A percentile compares a stretch with the other conserved stretches of the same genome.
Evolutionary conservation across 2,797 vertebrate genomes (phyloP).

Genomic region (Schizothorax lantsangensis): DNA sequence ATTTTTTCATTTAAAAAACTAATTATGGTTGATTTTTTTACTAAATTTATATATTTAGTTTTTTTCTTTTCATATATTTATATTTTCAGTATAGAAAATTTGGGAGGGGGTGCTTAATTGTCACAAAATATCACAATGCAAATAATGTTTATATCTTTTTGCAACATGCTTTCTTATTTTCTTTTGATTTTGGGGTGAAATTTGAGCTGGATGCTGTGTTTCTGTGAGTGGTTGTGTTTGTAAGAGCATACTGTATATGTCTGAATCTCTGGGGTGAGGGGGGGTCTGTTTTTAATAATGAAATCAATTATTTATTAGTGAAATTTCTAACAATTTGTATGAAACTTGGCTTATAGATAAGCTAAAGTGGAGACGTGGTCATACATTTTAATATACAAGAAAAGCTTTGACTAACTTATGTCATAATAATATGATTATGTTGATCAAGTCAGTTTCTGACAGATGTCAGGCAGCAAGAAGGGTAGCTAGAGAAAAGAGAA

Average conservation of each 20-base stretch:
- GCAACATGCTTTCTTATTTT: background rate
- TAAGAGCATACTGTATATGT: slow-evolving; percentile 69
- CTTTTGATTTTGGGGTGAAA: slow-evolving; percentile 50
- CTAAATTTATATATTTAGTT: background rate
- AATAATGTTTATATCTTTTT: background rate
- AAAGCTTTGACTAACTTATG: slow-evolving; percentile 51
- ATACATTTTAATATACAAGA: slow-evolving; percentile 49
- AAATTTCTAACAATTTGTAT: slow-evolving; percentile 72
- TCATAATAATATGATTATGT: slow-evolving; percentile 24
- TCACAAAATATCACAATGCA: background rate
- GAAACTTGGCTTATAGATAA: slow-evolving; percentile 60
- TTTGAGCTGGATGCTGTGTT: background rate
- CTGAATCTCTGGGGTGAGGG: slow-evolving; percentile 64
- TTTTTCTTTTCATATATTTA: background rate
- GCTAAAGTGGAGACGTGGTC: slow-evolving; percentile 58
- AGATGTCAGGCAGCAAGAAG: slow-evolving; percentile 23
- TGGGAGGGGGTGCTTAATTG: background rate
- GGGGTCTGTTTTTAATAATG: slow-evolving; percentile 73
- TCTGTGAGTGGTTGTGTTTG: slow-evolving; percentile 38
- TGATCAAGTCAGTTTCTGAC: slow-evolving; percentile 35
- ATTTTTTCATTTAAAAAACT: background rate
- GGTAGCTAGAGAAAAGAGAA: background rate
- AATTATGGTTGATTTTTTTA: background rate
- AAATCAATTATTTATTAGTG: slow-evolving; percentile 82
- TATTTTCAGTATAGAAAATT: background rate